These are phyloP conservation scores for Copsychus sechellarum DNA, from an alignment of 2,113 vertebrate species.

Conservation along the genomic window DNA sequence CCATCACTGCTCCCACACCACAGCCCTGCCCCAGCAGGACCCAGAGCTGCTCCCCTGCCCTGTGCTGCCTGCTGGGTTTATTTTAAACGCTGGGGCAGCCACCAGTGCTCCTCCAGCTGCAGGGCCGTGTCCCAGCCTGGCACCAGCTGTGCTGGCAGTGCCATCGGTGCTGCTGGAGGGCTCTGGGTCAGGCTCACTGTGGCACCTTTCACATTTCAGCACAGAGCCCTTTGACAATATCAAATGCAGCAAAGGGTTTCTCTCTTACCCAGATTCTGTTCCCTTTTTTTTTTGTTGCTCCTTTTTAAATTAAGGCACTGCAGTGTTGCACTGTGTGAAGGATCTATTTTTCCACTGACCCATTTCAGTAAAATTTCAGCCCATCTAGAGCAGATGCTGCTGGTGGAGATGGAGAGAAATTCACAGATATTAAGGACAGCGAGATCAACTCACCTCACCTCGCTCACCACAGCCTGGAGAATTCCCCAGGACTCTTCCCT, in stretches of 20 bases:
- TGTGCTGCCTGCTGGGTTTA: not conserved
- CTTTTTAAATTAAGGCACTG: conserved; percentile 20
- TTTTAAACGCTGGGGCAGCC: not conserved
- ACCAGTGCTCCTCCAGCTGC: not conserved
- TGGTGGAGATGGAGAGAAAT: not conserved
- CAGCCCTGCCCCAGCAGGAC: not conserved
- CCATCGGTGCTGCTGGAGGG: not conserved
- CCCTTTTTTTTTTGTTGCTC: not conserved
- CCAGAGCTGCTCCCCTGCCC: fast-evolving
- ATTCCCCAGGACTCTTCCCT: not conserved
- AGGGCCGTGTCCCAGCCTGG: not conserved
- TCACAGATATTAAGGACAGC: not conserved
- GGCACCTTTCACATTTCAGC: not conserved
- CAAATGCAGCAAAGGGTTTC: not conserved
- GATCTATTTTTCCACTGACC: conserved; percentile 56
- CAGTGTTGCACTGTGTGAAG: not conserved
- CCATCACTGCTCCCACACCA: fast-evolving
- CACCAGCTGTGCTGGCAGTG: not conserved
- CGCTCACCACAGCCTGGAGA: not conserved
- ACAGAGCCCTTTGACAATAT: conserved; percentile 8
- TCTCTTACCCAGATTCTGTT: not conserved
- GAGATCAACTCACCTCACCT: conserved; percentile 18
- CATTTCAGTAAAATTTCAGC: conserved; percentile 15
- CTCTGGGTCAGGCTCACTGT: not conserved
- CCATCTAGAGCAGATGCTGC: not conserved